Percentiles rank a stretch among this genome's conserved stretches.
These are phyloP conservation scores for Syngnathoides biaculeatus DNA, from an alignment of 2,113 vertebrate genomes.

Conservation along the genomic window DNA sequence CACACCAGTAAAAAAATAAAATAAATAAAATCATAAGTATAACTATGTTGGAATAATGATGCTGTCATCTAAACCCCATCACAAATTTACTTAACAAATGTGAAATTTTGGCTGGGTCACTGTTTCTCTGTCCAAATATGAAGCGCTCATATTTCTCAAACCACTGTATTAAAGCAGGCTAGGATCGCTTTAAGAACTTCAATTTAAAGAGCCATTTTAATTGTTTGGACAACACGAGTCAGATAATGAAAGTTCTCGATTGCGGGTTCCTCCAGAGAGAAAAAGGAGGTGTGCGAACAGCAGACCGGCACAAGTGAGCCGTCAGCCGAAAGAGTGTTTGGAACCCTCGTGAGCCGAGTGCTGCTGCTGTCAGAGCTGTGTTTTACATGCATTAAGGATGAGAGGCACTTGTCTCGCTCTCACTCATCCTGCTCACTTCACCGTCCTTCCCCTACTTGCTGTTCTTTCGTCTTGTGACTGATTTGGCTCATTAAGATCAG, in stretches of 20 bases:
- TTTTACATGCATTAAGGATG: slow-evolving; percentile 51
- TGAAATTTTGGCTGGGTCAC: too few species aligned
- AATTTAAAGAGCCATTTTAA: not conserved
- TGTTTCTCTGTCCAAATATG: too few species aligned
- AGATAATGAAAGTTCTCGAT: slow-evolving; percentile 12
- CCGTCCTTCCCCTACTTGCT: not conserved
- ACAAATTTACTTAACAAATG: too few species aligned
- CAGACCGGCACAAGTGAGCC: slow-evolving; percentile 35
- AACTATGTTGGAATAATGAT: too few species aligned
- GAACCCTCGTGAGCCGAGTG: slow-evolving; percentile 21
- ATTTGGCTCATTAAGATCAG: slow-evolving; percentile 69
- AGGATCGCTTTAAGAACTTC: not conserved
- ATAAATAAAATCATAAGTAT: too few species aligned
- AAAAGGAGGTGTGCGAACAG: slow-evolving; percentile 12
- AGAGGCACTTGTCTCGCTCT: slow-evolving; percentile 44
- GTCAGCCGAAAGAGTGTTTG: slow-evolving; percentile 14
- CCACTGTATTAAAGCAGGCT: not conserved
- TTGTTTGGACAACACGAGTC: not conserved
- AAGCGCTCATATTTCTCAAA: not conserved
- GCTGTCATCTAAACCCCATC: too few species aligned
- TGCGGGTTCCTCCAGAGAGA: slow-evolving; percentile 7
- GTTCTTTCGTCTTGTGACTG: slow-evolving; percentile 50
- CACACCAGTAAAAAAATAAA: too few species aligned
- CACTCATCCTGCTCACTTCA: slow-evolving; percentile 23
- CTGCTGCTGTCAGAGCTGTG: slow-evolving; percentile 41